Evolutionary conservation across 2,888 invertebrate species (phyloP), one percentile per base, ranked within the genome.

Genomic region (Scaptomyza flava): DNA sequence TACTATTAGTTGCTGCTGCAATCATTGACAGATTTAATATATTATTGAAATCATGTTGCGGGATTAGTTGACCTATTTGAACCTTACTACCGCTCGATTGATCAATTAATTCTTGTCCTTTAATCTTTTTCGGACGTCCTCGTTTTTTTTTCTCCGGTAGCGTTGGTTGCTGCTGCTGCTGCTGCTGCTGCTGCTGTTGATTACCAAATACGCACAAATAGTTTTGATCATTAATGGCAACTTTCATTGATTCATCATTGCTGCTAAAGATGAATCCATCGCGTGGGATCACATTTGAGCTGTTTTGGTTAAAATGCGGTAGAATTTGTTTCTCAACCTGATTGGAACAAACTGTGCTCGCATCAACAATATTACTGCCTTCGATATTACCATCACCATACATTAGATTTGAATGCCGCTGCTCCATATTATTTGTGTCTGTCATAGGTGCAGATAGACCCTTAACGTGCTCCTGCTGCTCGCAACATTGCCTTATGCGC

Each of bases 51-150:
- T 87, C 94, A 93, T 93, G 90, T 41, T 93, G 91, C 93, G 46
- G 94, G 93, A 79, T 76, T 31, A 81, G 72, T 31, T 74, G 73
- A 27, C 73, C 64, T 6, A 77, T 59, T 20, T 64, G 42, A 7
- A 84, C 71, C 66, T 84, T 88, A 45, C 63, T 78, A 0, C 76
- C 90, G 93, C 95, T 31, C 94, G 95, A 90, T 94, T 95, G 89
- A 94, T 94, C 78, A 93, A 95, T 72, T 5, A 80, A 33, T 27
- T 88, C 89, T 8, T 84, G 81, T 0, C 84, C 89, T 45, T 91
- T 91, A 0, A 91, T 80, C 92, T 97, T 97, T 93, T 97, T 97
- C 68, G 97, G 97, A n/a, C 97, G 93, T 1, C 97, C 97, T n/a
- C 97, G 93, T 91, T 97, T 97, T 93, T 97, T 97, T 93, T 97